Base-by-base conservation (phyloP, 2,797 vertebrate genomes). In the Sebastes nivosus region DNA sequence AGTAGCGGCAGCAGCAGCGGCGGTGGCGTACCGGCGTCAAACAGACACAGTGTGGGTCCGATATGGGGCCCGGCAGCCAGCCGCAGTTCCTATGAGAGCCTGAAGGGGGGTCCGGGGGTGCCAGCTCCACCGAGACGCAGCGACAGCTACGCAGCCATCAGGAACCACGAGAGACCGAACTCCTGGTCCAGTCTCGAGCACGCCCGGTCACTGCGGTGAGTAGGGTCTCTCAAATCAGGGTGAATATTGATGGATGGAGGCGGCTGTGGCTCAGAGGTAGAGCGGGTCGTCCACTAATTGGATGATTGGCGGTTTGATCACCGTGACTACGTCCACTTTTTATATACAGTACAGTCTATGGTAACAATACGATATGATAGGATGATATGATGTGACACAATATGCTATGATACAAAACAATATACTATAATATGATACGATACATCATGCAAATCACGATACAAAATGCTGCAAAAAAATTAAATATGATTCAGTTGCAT, bases 61-160 rank as follows among this genome's bases (percentile, higher is more conserved):
- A 92, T 95, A 50, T 94, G 95, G 92, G 95, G 95, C 85, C 92
- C 84, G 0, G 89, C 95, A 38, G 90, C 92, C 1, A 93, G 90
- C 29, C 92, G 88, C 66, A 92, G 91, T 83, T 95, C 96, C 50
- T 94, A 77, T 0, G 97, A 98, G 71, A 90, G 87, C 59, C 94
- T 95, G 82, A 96, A 88, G 76, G 96, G 95, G 2, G 96, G 93
- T 0, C 97, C 97, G 69, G 96, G 95, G 2, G 96, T 92, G 0
- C 97, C 97, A 0, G 91, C 96, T 67, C 98, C 98, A 8, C 98
- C 98, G 0, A 54, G 95, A 25, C 97, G 98, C 81, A 99, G 97
- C 0, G 98, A 99, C 92, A 99, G 98, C 88, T 99, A 97, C 0
- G 93, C 95, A 0, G 97, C 96, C 77, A 96, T 94, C 84, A 96